A percentile compares a stretch with the other conserved stretches of the same genome.
These are phyloP conservation scores for Torymus tubicola DNA, from an alignment of 2,888 invertebrate species.

Conservation along the genomic window DNA sequence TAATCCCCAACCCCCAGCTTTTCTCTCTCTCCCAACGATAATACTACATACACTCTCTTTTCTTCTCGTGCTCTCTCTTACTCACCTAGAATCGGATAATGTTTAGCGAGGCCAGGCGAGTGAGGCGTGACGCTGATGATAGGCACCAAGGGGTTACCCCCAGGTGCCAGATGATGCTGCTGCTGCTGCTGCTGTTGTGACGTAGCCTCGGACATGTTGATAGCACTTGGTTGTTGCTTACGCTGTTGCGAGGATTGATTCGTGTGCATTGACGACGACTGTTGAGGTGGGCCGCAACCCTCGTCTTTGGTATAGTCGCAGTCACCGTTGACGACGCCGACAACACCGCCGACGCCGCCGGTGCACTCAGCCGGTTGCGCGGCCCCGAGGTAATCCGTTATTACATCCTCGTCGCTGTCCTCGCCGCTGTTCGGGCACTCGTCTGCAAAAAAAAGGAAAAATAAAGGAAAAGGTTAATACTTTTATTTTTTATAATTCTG, in stretches of 20 bases:
- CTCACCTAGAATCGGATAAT: constrained; percentile 81
- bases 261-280: no score
- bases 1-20: no score
- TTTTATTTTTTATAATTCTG: no score
- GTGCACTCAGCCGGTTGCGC: constrained; percentile 68
- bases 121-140: constrained; percentile 93
- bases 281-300: no score
- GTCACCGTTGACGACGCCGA: constrained; percentile 66
- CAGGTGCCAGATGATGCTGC: constrained; percentile 52
- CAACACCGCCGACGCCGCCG: constrained; percentile 59
- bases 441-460: constrained; percentile 76
- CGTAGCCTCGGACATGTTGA: constrained; percentile 60
- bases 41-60: no score
- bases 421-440: constrained; percentile 84
- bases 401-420: constrained; percentile 88
- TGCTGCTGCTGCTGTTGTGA: constrained; percentile 61
- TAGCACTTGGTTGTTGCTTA: constrained; percentile 60
- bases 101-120: constrained; percentile 85
- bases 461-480: no score
- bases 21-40: no score
- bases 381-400: constrained; percentile 83
- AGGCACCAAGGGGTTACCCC: constrained; percentile 81
- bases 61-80: background rate
- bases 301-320: constrained; percentile 47
- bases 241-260: no score